Percentiles rank a stretch among this genome's conserved stretches.
Evolutionary conservation across 2,888 invertebrate species (phyloP).

Genomic region (Lumbricus terrestris): DNA sequence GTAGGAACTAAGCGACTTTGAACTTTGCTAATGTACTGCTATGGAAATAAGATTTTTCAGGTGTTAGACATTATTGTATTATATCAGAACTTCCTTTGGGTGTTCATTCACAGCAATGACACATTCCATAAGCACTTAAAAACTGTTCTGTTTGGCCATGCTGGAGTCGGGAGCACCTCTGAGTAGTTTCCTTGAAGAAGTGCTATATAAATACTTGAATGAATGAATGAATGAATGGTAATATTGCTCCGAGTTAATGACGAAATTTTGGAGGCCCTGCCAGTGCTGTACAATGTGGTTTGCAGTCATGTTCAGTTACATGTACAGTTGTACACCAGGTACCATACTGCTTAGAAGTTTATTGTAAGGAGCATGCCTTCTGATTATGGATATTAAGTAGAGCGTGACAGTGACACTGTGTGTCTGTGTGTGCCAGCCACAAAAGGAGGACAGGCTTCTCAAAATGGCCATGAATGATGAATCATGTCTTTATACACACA

Average conservation of each 20-base stretch:
- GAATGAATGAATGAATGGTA: too few relatives aligned
- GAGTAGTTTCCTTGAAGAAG: too few relatives aligned
- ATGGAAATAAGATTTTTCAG: too few relatives aligned
- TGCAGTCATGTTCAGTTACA: background rate
- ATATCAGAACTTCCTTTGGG: background rate
- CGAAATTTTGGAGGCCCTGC: too few relatives aligned
- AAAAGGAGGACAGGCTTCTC: background rate
- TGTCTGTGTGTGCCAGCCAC: background rate
- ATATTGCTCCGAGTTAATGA: too few relatives aligned
- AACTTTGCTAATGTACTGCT: background rate
- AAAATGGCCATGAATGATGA: background rate
- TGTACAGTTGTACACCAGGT: background rate
- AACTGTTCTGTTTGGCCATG: too few relatives aligned
- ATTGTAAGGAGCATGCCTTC: background rate
- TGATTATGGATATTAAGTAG: background rate
- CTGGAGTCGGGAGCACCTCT: too few relatives aligned
- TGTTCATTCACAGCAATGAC: too few relatives aligned
- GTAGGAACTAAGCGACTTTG: background rate
- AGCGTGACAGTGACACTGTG: constrained; percentile 3
- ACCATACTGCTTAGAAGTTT: background rate
- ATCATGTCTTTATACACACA: background rate
- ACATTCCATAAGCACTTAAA: too few relatives aligned
- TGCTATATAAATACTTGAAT: too few relatives aligned
- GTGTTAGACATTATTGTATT: background rate
- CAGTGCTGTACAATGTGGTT: background rate